phyloP scores from a whole-genome alignment of 2,797 vertebrate species.

The Intellagama lesueurii region DNA sequence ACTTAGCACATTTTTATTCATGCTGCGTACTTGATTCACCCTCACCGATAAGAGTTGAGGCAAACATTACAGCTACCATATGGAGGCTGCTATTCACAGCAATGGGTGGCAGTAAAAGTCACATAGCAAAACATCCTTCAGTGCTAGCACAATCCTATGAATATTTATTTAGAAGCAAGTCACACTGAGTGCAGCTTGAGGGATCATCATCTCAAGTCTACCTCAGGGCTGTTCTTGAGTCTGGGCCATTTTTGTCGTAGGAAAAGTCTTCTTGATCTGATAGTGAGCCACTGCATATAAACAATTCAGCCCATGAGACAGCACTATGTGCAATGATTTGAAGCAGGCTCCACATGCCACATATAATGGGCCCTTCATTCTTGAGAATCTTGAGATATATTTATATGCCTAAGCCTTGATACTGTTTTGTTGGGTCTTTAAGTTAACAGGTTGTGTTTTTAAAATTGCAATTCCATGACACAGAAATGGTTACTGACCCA shows the following conservation, averaged over 20 bases:
- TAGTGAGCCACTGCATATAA: not conserved
- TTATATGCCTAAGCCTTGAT: not conserved
- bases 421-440: not conserved
- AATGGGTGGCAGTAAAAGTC: not conserved
- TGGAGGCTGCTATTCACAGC: not conserved
- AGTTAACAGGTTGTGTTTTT: not conserved
- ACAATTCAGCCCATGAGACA: not conserved
- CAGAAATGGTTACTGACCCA: not conserved
- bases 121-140: not conserved
- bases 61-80: not conserved
- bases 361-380: not conserved
- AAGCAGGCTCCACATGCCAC: not conserved
- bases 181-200: not conserved
- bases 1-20: not conserved
- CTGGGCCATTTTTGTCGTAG: not conserved
- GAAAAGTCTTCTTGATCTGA: not conserved
- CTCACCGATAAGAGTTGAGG: too few relatives aligned
- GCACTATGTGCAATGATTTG: not conserved
- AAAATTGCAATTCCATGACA: not conserved
- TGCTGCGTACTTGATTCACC: not conserved
- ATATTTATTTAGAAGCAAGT: not conserved
- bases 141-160: not conserved
- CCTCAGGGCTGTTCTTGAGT: not conserved
- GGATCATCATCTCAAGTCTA: not conserved
- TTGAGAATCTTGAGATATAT: not conserved